Base-by-base conservation (phyloP, 2,888 invertebrate species). In the Ormyrus thymus region DNA sequence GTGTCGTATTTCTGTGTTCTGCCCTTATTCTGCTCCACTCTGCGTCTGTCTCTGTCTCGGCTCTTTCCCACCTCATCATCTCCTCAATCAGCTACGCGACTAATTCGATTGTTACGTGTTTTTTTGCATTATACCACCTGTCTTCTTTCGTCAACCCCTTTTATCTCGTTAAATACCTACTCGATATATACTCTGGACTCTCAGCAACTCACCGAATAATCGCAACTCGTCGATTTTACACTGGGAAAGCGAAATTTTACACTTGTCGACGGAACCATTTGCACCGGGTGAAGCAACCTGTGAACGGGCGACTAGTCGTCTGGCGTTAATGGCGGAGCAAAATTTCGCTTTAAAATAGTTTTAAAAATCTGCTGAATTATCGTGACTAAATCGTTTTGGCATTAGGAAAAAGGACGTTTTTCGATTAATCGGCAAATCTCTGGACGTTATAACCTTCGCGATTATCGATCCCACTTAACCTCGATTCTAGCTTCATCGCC, bases 41-140 rank as follows among this genome's bases (percentile, higher is more conserved):
- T 62, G 58, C 53, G 29, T 70, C 75, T 78, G 51, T 78, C 81
- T 81, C 78, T 73, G 76, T 78, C 78, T 80, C 78, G 29, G 59
- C 64, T 75, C 70, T 65, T 69, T 29, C 50, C 53, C 59, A 58
- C 66, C 69, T 71, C 56, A 46, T 64, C 68, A 62, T 69, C 68
- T 72, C 72, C 69, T 81, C 76, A 69, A 76, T 81, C 78, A 72
- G 45, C 70, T 76, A 66, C 61, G 69, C 66, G 74, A 74, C 61
- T 78, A 78, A 78, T 78, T 76, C 73, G 64, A 73, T 78, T 78
- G 65, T 64, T 59, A 74, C 64, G 46, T 78, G 66, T 51, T 74
- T 68, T 50, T 50, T 64, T 69, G 11, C 6, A 50, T 68, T 64
- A 55, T 66, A 62, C 45, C 73, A 15, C 45, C 29, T 15, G 13